Base-by-base conservation (phyloP, 1,140 invertebrate species). In the Drosophila baimaii region DNA sequence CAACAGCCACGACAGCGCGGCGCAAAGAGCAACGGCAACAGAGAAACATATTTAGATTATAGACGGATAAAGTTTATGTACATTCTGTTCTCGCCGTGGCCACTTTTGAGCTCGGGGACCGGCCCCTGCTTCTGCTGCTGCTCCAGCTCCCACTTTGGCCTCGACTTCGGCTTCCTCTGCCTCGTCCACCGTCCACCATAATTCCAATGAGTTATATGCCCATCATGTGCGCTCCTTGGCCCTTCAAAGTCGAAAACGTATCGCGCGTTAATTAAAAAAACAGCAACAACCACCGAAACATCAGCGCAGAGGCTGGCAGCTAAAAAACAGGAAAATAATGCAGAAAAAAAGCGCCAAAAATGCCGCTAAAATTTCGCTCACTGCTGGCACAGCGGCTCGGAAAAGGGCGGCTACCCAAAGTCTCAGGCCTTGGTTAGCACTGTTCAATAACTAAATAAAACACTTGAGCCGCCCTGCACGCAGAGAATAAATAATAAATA, bases 51-150 rank as follows among this genome's bases (percentile, higher is more conserved):
- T 89, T 89, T 89, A 89, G 84, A 89, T 89, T 89, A 89, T 89
- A 89, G 84, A 89, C 84, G 84, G 84, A 89, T 89, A 89, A 89
- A 90, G 77, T 89, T 89, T 89, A 89, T 89, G 84, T 88, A 77
- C 79, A 73, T 89, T 86, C 82, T 81, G 77, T 68, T 71, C 77
- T 72, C 41, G 46, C 66, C 58, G 39, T 54, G 61, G 68, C 65
- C 49, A 52, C 44, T 70, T 83, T 80, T 51, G 19, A 61, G 31
- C 59, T 37, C 51, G 31, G 10, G 23, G 47, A 23, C 46, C 9
- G 58, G 37, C 41, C 47, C 41, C 57, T 58, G 41, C 46, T 37
- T 35, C 49, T 61, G 56, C 46, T 51, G 27, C 46, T 46, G 46
- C 44, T 46, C 17, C 27, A 39, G 55, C 56, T 63, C 17, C 49